Evolutionary conservation across 2,113 vertebrate species (phyloP), one percentile per base, ranked within the genome.

Genomic region (Urocitellus parryii): DNA sequence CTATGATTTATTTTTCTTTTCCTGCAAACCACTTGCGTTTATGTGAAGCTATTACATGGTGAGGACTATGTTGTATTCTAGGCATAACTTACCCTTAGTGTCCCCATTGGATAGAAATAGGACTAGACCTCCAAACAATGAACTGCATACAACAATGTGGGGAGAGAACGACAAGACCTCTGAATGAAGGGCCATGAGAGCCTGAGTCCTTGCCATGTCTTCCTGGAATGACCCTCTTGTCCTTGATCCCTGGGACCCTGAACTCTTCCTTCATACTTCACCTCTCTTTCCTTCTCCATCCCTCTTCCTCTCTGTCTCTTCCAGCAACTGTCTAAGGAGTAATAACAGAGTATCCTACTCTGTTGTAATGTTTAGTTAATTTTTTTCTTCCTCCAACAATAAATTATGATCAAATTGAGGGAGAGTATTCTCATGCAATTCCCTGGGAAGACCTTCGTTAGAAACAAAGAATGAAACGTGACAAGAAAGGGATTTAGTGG

Each of bases 341-440:
- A 58, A 27, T 37, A 61, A 18, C n/a, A 25, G 32, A 79, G n/a
- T 39, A 85, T 84, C 32, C 83, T 13, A 25, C 61, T 25, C 2
- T 29, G 4, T n/a, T 56, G 5, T 78, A 79, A 68, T 42, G 32
- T 83, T 76, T 34, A 51, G 16, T 67, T 61, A 39, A 93, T 39
- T 74, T 92, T 78, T 82, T 65, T 58, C 56, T 96, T 17, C 27
- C 63, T 89, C 39, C 5, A 81, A 16, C 22, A 89, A 72, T 94
- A 94, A 86, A 56, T 51, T 20, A 65, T 42, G 73, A 27, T 72
- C 34, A 5, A 89, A 76, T 18, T 51, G 18, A 78, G n/a, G 32
- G 13, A 85, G 20, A 76, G 5, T 70, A 42, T 1, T 7, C 17
- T 1, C 8, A 51, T 34, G 9, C 3, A 74, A 65, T 83, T 88